A percentile compares a stretch with the other conserved stretches of the same genome.
phyloP scores from a whole-genome alignment of 2,888 invertebrate species.

The Odontomyia ornata region DNA sequence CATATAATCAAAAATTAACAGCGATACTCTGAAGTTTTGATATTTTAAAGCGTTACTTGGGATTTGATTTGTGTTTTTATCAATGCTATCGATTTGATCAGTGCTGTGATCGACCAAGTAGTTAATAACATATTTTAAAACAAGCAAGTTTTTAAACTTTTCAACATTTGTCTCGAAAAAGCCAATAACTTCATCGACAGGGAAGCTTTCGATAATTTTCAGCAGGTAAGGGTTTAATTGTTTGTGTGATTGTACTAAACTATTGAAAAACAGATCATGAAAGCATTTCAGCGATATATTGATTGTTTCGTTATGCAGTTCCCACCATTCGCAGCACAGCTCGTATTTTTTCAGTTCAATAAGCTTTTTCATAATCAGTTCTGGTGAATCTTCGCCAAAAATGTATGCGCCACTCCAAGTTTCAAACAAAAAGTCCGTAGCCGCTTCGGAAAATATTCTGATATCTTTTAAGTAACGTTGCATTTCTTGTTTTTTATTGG shows the following conservation, averaged over 20 bases:
- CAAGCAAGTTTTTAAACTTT: conserved; percentile 70
- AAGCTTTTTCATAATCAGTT: conserved; percentile 58
- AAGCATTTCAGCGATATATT: conserved; percentile 58
- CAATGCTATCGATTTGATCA: conserved; percentile 56
- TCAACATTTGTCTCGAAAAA: conserved; percentile 73
- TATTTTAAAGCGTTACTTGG: conserved; percentile 10
- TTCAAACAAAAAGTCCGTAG: conserved; percentile 66
- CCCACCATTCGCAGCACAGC: conserved; percentile 72
- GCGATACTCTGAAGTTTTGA: conserved; percentile 71
- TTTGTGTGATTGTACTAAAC: conserved; percentile 56
- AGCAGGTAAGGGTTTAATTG: conserved; percentile 61
- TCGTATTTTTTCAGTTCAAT: conserved; percentile 61
- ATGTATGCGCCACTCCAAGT: conserved; percentile 71
- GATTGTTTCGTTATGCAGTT: conserved; percentile 70
- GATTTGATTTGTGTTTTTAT: conserved; percentile 54
- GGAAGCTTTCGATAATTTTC: conserved; percentile 70
- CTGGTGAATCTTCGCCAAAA: conserved; percentile 59
- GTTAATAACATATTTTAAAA: conserved; percentile 72
- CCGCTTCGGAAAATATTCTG: conserved; percentile 72
- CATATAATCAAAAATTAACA: conserved; percentile 74
- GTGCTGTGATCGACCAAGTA: conserved; percentile 66
- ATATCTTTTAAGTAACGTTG: conserved; percentile 71
- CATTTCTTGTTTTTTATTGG: conserved; percentile 60
- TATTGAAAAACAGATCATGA: conserved; percentile 58
- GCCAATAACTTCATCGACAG: conserved; percentile 68